Conservation (phyloP, 2,888 invertebrate genomes). For the Trissolcus brochymenae region DNA sequence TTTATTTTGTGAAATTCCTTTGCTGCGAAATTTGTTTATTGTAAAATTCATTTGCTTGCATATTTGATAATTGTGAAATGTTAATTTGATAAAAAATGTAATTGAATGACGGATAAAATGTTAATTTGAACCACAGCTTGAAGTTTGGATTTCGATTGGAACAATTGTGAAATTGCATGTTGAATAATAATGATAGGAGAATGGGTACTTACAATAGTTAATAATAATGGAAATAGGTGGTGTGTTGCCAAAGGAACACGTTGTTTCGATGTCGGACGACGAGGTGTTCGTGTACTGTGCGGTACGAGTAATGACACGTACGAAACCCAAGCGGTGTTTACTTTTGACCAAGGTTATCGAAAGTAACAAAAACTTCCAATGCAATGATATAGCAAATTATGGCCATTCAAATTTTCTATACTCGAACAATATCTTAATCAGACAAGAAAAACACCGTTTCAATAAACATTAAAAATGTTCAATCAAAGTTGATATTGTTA, state of each 20-base stretch:
- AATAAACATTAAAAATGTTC: not conserved
- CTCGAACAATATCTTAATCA: not conserved
- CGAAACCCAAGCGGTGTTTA: conserved; percentile 21
- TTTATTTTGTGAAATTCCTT: no score
- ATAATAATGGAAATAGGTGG: not conserved
- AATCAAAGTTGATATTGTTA: no score
- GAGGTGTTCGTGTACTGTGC: not conserved
- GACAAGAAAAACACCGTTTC: not conserved
- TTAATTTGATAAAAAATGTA: no score
- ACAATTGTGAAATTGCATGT: no score
- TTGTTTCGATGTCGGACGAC: conserved; percentile 6
- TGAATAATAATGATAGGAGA: not conserved
- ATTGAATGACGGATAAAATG: no score
- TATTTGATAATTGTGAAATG: no score
- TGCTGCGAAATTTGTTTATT: no score
- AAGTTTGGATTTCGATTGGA: no score
- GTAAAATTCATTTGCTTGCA: no score
- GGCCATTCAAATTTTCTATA: not conserved
- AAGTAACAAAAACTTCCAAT: conserved; percentile 19
- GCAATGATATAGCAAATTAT: conserved; percentile 17
- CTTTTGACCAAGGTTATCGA: conserved; percentile 47
- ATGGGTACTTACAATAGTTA: conserved; percentile 6
- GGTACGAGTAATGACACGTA: conserved; percentile 11
- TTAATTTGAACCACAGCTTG: no score
- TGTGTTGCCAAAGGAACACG: not conserved